Evolutionary conservation across 2,888 invertebrate genomes (phyloP).

Genomic region (Limnephilus rhombicus): DNA sequence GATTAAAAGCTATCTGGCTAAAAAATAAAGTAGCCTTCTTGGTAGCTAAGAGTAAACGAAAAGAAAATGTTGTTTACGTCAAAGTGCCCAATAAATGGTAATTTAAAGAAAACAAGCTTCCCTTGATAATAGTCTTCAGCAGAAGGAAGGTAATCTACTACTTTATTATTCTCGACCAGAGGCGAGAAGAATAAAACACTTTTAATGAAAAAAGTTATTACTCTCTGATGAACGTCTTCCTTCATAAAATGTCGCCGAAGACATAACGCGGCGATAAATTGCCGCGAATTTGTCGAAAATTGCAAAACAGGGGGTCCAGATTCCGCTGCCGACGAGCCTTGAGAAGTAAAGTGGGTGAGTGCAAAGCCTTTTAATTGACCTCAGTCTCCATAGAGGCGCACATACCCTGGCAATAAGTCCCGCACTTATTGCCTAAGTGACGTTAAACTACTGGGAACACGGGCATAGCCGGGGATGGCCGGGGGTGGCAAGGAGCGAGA

Average conservation of each 20-base stretch:
- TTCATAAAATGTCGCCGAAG: not conserved
- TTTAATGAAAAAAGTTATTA: slow-evolving; percentile 37
- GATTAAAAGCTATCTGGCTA: no score
- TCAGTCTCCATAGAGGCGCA: slow-evolving; percentile 5
- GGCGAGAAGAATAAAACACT: not conserved
- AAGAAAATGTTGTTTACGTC: not conserved
- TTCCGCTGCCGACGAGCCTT: not conserved
- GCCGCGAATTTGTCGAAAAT: slow-evolving; percentile 24
- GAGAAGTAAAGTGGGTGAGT: slow-evolving; percentile 9
- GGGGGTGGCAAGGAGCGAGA: not conserved
- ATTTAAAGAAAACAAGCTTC: not conserved
- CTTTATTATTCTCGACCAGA: not conserved
- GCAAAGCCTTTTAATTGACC: slow-evolving; percentile 46
- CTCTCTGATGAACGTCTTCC: slow-evolving; percentile 17
- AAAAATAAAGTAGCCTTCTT: not conserved
- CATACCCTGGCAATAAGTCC: slow-evolving; percentile 51
- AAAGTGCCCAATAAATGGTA: not conserved
- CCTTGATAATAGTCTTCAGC: not conserved
- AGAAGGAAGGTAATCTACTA: not conserved
- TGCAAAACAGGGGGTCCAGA: slow-evolving; percentile 7
- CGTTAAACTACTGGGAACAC: slow-evolving; percentile 40
- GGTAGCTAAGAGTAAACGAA: not conserved
- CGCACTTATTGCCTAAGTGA: slow-evolving; percentile 55
- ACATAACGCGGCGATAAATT: not conserved
- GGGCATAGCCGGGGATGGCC: not conserved